A percentile compares a stretch with the other conserved stretches of the same genome.
Evolutionary conservation across 1,140 invertebrate species (phyloP).

Genomic region (Gonatopus flavifemur): DNA sequence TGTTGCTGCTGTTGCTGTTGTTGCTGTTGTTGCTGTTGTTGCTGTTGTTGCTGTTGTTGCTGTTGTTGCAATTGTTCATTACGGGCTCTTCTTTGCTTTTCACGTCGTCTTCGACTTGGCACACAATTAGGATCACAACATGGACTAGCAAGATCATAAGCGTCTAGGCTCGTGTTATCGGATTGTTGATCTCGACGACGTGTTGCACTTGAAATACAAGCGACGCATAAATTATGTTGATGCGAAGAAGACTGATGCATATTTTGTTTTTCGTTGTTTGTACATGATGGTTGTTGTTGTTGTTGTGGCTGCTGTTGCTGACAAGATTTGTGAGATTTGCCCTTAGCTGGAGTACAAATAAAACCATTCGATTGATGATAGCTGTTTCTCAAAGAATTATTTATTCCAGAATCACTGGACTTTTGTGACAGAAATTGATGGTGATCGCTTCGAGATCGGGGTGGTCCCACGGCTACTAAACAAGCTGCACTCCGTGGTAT

Average conservation of each 20-base stretch:
- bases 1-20: conserved; percentile 44
- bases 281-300: conserved; percentile 15
- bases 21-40: conserved; percentile 25
- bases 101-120: conserved; percentile 68
- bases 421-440: conserved; percentile 68
- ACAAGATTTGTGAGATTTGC: conserved; percentile 35
- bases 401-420: conserved; percentile 55
- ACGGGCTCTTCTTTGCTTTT: conserved; percentile 43
- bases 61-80: conserved; percentile 44
- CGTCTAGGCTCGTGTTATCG: conserved; percentile 77
- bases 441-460: conserved; percentile 65
- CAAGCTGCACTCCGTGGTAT: conserved; percentile 65
- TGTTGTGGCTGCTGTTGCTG: conserved; percentile 41
- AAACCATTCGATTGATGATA: conserved; percentile 57
- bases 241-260: conserved; percentile 34
- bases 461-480: conserved; percentile 67
- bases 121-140: conserved; percentile 84
- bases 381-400: conserved; percentile 44
- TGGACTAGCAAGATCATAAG: conserved; percentile 79
- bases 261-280: conserved; percentile 29
- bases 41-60: conserved; percentile 20
- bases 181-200: conserved; percentile 42
- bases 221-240: conserved; percentile 70
- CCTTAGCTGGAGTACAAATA: conserved; percentile 32
- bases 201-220: conserved; percentile 67